Evolutionary conservation across 2,797 vertebrate genomes (phyloP), one percentile per base, ranked within the genome.

Genomic region (Carcharodon carcharias): DNA sequence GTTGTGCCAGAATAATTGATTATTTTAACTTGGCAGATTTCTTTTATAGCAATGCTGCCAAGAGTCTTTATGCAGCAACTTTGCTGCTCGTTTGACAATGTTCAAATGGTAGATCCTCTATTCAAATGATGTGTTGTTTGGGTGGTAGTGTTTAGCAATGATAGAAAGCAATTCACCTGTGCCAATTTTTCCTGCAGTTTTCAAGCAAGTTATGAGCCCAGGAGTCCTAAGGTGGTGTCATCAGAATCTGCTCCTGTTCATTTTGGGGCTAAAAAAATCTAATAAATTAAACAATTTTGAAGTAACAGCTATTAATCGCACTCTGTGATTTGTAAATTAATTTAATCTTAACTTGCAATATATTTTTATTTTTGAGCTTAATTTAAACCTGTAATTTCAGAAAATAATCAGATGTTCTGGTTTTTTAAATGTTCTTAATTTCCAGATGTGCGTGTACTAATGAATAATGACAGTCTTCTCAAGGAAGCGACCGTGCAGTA

Each of bases 401-500:
- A 18, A 56, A 95, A 69, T 73, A 2, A 77, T 4, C 50, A 56
- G 40, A 14, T 16, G 56, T 56, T 95, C 45, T 95, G 94, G 16
- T 56, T 95, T 95, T 16, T 16, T 23, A 92, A 65, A 91, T 91
- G n/a, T 67, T 93, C 40, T 93, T 65, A 77, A 94, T 97, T 97
- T 97, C 96, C 97, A 99, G 99, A 99, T 98, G 99, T 99, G 96
- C 98, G 99, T 97, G 97, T 99, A 97, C 98, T 99, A 97, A 98
- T 99, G 97, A 99, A 98, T 97, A 99, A 99, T 97, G 99, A 99
- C 97, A 98, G 98, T 97, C 98, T 99, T 96, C 99, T 99, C 98
- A 98, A 98, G 98, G 98, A 99, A 98, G 98, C 98, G 96, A 98
- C 98, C 14, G 98, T 98, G 96, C 98, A 99, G 99, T 99, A 97